Percentiles rank a stretch among this genome's conserved stretches.
Conservation (phyloP, 2,888 invertebrate species). For the Nudaria mundana region DNA sequence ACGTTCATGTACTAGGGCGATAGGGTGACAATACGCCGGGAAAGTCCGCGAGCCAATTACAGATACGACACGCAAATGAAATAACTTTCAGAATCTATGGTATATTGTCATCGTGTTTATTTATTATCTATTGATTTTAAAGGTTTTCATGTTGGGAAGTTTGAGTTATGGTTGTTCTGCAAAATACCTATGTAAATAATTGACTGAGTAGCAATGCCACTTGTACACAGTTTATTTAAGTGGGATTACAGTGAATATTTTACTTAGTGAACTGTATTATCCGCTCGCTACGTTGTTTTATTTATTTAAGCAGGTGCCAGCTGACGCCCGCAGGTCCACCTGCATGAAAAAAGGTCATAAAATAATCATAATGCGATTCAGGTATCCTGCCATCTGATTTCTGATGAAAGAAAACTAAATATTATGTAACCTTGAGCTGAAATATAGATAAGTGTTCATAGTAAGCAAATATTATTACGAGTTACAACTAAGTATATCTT, state of each 20-base stretch:
- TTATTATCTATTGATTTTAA: conserved; percentile 17
- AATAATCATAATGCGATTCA: no score
- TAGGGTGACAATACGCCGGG: conserved; percentile 36
- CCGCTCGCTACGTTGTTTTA: neutral
- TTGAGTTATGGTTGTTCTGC: conserved; percentile 13
- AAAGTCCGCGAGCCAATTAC: conserved; percentile 29
- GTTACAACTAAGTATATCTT: no score
- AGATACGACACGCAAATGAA: conserved; percentile 27
- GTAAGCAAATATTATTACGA: no score
- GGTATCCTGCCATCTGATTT: no score
- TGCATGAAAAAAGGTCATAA: no score
- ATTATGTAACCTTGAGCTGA: no score
- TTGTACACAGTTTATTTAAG: neutral
- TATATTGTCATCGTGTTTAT: conserved; percentile 14
- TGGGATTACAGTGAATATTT: no score
- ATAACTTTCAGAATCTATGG: conserved; percentile 11
- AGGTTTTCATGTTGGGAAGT: conserved; percentile 11
- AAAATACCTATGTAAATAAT: no score
- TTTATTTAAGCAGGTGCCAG: neutral
- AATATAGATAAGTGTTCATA: no score
- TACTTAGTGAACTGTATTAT: no score
- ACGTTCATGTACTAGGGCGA: conserved; percentile 40
- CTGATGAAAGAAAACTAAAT: no score
- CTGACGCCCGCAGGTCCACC: no score
- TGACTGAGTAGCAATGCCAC: neutral